A percentile compares a stretch with the other conserved stretches of the same genome.
Conservation (phyloP, 2,797 vertebrate genomes). For the Chaunax sp. region DNA sequence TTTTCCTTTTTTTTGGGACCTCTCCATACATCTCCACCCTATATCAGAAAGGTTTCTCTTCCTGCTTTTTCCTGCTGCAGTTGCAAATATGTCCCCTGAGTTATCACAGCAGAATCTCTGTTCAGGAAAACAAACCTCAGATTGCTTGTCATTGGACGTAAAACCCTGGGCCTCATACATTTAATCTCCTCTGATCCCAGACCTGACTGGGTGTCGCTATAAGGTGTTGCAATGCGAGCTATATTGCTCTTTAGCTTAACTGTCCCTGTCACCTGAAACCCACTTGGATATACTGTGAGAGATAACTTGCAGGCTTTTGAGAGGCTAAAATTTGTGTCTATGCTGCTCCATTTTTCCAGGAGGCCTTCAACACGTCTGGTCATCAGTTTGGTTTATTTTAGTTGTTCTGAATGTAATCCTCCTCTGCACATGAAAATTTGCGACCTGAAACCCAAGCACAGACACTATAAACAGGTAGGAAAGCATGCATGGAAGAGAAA, state of each 20-base stretch:
- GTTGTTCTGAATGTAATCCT: conserved; percentile 66
- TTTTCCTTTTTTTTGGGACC: conserved; percentile 8
- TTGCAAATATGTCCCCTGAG: conserved; percentile 1
- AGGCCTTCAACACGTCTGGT: conserved; percentile 49
- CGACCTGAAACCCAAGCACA: conserved; percentile 38
- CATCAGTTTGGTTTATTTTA: conserved; percentile 65
- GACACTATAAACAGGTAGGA: conserved; percentile 39
- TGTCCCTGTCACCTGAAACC: conserved; percentile 57
- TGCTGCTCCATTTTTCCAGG: conserved; percentile 30
- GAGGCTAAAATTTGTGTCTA: conserved; percentile 19
- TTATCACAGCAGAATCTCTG: too few species aligned
- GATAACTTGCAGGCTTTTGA: conserved; percentile 29
- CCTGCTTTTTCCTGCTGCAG: background rate
- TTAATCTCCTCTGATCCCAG: conserved; percentile 40
- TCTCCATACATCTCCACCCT: conserved; percentile 7
- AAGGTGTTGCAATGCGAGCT: conserved; percentile 47
- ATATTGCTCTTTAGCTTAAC: conserved; percentile 62
- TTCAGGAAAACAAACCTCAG: background rate
- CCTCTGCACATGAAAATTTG: conserved; percentile 34
- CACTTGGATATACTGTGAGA: conserved; percentile 14
- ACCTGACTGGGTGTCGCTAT: conserved; percentile 44
- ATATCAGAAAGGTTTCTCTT: background rate
- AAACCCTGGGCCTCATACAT: conserved; percentile 46
- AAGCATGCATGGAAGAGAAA: background rate
- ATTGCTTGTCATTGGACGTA: conserved; percentile 5